These are phyloP conservation scores for Glyphotaelius pellucidus DNA, from an alignment of 2,888 invertebrate genomes.

Conservation along the genomic window DNA sequence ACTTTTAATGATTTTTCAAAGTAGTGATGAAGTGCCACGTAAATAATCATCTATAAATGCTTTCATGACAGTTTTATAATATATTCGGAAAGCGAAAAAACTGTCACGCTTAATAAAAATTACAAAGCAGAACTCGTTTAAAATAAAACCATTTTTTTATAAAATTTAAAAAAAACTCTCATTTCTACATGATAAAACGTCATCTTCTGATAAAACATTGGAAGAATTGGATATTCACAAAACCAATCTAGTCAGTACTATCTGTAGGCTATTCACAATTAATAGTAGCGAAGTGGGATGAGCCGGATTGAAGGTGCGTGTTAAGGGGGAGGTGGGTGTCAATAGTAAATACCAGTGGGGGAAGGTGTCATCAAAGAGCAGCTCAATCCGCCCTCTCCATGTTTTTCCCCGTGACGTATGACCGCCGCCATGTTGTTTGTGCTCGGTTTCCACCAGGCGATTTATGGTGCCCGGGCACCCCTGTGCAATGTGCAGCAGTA, in stretches of 20 bases:
- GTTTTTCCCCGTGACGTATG: conserved; percentile 49
- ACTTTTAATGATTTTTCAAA: too few species aligned
- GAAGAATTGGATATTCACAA: too few species aligned
- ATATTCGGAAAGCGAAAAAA: too few species aligned
- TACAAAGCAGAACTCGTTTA: too few species aligned
- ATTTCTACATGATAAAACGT: too few species aligned
- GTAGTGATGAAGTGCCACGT: too few species aligned
- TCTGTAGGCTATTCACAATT: neutral
- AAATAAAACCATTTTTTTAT: too few species aligned
- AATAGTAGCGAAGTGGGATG: neutral
- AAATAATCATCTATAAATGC: too few species aligned
- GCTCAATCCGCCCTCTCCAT: conserved; percentile 32
- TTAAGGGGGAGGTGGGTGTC: neutral
- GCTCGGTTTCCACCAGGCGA: conserved; percentile 44
- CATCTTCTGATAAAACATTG: too few species aligned
- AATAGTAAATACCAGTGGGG: neutral
- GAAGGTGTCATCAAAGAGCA: neutral
- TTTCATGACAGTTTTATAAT: too few species aligned
- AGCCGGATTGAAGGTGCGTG: neutral
- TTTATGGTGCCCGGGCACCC: conserved; percentile 45
- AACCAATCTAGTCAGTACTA: neutral
- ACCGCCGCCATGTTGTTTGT: conserved; percentile 50
- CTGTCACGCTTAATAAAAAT: too few species aligned
- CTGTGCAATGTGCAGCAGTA: conserved; percentile 1
- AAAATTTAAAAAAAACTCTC: too few species aligned